A percentile compares a stretch with the other conserved stretches of the same genome.
phyloP scores from a whole-genome alignment of 2,797 vertebrate species.

The Lagorchestes hirsutus region DNA sequence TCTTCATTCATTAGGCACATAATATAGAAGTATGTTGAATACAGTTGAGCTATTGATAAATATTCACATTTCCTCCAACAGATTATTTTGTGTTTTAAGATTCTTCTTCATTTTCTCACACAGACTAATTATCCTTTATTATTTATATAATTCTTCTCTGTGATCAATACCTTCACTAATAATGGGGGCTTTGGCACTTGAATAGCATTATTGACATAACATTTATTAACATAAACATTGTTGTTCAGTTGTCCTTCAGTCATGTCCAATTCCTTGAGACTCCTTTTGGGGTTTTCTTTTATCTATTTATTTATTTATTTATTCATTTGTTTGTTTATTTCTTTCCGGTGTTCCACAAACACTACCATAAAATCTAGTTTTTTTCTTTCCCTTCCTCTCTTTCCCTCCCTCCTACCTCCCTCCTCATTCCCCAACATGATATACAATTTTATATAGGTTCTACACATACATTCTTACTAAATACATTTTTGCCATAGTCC shows the following conservation, averaged over 20 bases:
- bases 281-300: neutral
- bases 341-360: no score
- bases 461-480: no score
- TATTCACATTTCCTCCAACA: slow-evolving; percentile 23
- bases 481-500: no score
- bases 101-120: neutral
- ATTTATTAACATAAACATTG: neutral
- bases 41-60: neutral
- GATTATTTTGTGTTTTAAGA: slow-evolving; percentile 32
- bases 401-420: no score
- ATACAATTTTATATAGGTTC: no score
- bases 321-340: no score
- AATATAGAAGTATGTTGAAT: slow-evolving; percentile 34
- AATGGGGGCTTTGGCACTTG: slow-evolving; percentile 50
- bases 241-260: no score
- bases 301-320: no score
- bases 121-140: slow-evolving; percentile 31
- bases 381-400: no score
- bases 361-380: no score
- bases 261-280: neutral
- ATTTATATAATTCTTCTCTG: slow-evolving; percentile 39
- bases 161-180: slow-evolving; percentile 28
- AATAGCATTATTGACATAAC: neutral
- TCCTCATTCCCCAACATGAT: no score
- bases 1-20: slow-evolving; percentile 8